phyloP scores from a whole-genome alignment of 64 coral and sea anemone species.

The Anthopleura sola region DNA sequence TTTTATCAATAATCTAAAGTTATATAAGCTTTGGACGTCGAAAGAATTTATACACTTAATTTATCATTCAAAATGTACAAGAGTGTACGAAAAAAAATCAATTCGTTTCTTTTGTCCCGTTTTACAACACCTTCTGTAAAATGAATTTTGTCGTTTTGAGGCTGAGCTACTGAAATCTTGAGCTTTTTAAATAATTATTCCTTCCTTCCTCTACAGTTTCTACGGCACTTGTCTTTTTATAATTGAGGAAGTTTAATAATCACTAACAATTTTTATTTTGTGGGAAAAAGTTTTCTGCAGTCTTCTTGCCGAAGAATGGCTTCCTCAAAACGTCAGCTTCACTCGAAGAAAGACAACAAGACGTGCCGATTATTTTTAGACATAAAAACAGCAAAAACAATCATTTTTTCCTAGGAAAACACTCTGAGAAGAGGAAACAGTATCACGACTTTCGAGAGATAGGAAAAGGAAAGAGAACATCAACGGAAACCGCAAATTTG shows the following conservation, averaged over 20 bases:
- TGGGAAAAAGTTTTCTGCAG: not conserved
- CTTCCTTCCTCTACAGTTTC: not conserved
- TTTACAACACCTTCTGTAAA: not conserved
- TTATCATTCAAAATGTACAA: no score
- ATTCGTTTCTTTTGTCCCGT: no score
- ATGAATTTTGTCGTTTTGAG: not conserved
- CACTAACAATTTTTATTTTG: not conserved
- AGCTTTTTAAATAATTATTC: not conserved
- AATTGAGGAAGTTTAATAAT: not conserved
- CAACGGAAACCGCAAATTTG: not conserved
- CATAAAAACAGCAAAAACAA: not conserved
- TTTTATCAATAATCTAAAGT: no score
- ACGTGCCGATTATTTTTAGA: not conserved
- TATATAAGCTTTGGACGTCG: no score
- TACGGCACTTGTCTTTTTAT: not conserved
- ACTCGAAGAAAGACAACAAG: not conserved
- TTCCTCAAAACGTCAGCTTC: not conserved
- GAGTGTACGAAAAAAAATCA: no score
- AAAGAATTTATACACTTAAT: no score
- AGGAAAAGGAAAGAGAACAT: not conserved
- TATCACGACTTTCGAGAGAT: not conserved
- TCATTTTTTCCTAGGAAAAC: not conserved
- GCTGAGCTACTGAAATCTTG: not conserved
- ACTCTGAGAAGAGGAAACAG: not conserved
- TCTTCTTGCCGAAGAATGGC: not conserved